phyloP scores from a whole-genome alignment of 2,113 vertebrate species.

The Pollachius pollachius region DNA sequence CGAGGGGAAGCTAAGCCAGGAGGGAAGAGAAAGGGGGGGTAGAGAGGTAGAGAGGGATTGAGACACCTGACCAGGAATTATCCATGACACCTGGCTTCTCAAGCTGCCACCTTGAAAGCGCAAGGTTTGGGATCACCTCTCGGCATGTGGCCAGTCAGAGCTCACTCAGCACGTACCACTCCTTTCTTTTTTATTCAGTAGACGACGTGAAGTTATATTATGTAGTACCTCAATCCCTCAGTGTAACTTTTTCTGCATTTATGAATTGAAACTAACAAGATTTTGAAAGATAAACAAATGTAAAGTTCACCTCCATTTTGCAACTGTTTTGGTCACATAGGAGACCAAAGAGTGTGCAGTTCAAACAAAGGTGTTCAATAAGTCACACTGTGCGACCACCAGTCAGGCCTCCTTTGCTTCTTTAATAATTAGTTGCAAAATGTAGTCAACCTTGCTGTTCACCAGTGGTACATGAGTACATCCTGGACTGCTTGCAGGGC shows the following conservation, averaged over 20 bases:
- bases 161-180: slow-evolving; percentile 60
- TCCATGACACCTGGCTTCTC: slow-evolving; percentile 69
- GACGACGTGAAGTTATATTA: slow-evolving; percentile 48
- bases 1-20: slow-evolving; percentile 64
- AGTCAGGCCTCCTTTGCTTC: too few relatives aligned
- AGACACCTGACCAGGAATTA: slow-evolving; percentile 69
- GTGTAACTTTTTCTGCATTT: slow-evolving; percentile 57
- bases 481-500: too few relatives aligned
- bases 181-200: slow-evolving; percentile 56
- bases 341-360: too few relatives aligned
- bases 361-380: too few relatives aligned
- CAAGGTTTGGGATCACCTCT: slow-evolving; percentile 64
- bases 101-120: slow-evolving; percentile 65
- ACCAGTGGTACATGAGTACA: too few relatives aligned
- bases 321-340: too few relatives aligned
- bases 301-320: too few relatives aligned
- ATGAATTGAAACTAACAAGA: slow-evolving; percentile 59
- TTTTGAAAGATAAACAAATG: slow-evolving; percentile 31
- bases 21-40: slow-evolving; percentile 45
- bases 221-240: slow-evolving; percentile 45
- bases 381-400: too few relatives aligned
- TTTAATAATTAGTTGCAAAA: too few relatives aligned
- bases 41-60: slow-evolving; percentile 51
- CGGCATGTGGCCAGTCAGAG: slow-evolving; percentile 43
- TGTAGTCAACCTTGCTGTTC: too few relatives aligned